A percentile compares a stretch with the other conserved stretches of the same genome.
Evolutionary conservation across 2,888 invertebrate species (phyloP).

Genomic region (Cryptus viduatorius): DNA sequence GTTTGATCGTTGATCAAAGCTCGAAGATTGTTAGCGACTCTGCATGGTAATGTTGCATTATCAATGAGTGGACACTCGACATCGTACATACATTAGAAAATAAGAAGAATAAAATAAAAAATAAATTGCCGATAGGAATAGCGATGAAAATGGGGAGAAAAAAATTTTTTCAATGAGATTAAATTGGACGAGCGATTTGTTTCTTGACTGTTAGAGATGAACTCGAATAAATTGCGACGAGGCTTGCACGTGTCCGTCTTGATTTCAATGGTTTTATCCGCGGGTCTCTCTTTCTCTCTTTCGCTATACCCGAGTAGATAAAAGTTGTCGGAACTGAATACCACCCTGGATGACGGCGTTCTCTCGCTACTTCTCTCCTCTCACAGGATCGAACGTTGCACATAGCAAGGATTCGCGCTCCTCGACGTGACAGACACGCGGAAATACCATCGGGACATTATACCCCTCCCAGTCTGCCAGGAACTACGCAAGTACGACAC

Average conservation of each 20-base stretch:
- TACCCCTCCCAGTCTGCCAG: background rate
- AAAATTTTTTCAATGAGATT: background rate
- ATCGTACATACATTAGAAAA: no score
- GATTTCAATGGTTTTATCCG: constrained; percentile 20
- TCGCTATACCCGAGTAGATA: background rate
- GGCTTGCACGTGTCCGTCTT: background rate
- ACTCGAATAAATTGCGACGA: background rate
- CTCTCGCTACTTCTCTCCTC: background rate
- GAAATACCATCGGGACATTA: constrained; percentile 24
- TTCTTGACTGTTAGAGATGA: background rate
- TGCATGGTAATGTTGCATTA: no score
- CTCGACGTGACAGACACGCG: constrained; percentile 20
- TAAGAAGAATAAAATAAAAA: background rate
- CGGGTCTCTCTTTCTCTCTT: background rate
- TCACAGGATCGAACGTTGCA: constrained; percentile 7
- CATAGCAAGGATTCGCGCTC: background rate
- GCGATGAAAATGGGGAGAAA: background rate
- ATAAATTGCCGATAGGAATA: background rate
- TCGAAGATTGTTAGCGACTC: no score
- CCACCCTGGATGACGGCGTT: background rate
- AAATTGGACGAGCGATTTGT: background rate
- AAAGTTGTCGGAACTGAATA: background rate
- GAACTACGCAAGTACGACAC: background rate
- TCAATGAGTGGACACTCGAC: no score
- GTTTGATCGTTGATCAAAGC: no score